Evolutionary conservation across 2,113 vertebrate species (phyloP).

Genomic region (Pelusios castaneus): DNA sequence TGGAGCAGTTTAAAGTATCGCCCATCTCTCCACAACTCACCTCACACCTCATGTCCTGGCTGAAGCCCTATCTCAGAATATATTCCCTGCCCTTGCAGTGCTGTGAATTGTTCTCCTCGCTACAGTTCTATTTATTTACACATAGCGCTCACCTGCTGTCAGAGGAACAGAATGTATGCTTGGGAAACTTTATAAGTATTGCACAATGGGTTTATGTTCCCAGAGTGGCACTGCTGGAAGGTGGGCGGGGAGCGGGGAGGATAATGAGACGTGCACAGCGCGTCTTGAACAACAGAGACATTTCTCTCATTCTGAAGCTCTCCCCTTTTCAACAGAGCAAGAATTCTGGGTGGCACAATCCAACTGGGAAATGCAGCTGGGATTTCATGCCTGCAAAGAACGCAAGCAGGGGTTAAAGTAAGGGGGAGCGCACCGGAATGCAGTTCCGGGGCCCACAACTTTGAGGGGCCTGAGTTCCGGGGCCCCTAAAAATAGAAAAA

Average conservation of each 20-base stretch:
- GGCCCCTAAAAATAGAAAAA: no score
- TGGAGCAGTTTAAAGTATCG: not conserved
- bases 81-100: no score
- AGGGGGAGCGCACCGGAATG: no score
- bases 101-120: not conserved
- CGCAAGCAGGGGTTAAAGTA: no score
- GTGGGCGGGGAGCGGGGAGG: not conserved
- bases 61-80: not conserved
- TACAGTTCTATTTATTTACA: no score
- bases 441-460: no score
- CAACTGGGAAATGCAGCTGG: not conserved
- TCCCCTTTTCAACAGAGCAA: not conserved
- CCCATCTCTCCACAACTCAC: not conserved
- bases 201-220: not conserved
- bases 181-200: accelerated
- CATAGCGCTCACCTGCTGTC: accelerated
- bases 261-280: not conserved
- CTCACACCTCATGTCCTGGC: not conserved
- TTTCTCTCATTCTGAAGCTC: not conserved
- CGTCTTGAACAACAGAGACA: not conserved
- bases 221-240: not conserved
- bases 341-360: not conserved
- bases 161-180: accelerated
- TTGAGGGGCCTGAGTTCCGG: no score
- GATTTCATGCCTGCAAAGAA: not conserved